Evolutionary conservation across 2,797 vertebrate genomes (phyloP).

Genomic region (Sardinella longiceps): DNA sequence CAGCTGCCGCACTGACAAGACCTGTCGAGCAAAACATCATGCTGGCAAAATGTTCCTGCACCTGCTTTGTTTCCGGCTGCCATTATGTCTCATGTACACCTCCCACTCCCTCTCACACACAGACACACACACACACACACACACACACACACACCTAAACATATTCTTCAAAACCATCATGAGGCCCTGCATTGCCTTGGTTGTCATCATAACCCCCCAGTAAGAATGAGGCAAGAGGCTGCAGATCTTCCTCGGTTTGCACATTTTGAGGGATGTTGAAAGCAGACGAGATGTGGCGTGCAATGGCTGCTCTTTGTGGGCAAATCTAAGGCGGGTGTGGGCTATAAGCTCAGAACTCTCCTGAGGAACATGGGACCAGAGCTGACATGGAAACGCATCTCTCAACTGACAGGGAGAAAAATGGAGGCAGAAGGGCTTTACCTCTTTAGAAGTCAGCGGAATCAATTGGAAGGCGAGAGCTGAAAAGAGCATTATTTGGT

Average conservation of each 20-base stretch:
- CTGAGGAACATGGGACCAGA: background rate
- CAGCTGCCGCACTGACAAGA: conserved; percentile 52
- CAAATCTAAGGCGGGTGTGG: background rate
- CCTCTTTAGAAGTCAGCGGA: background rate
- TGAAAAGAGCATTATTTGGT: conserved; percentile 26
- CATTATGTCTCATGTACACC: conserved; percentile 45
- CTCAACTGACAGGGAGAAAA: conserved; percentile 20
- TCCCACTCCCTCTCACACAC: conserved; percentile 40
- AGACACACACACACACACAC: background rate
- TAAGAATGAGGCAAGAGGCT: background rate
- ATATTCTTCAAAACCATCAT: background rate
- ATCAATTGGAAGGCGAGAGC: background rate
- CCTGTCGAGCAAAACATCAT: conserved; percentile 42
- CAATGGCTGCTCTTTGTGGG: background rate
- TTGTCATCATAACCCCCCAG: background rate
- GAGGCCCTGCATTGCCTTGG: background rate
- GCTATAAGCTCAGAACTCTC: conserved; percentile 1
- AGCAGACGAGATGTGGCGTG: background rate
- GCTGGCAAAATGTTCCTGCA: conserved; percentile 20
- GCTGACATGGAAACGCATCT: background rate
- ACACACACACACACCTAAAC: background rate
- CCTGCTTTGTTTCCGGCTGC: conserved; percentile 21
- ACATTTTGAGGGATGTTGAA: background rate
- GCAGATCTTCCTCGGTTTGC: background rate
- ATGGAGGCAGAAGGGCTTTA: conserved; percentile 21